Evolutionary conservation across 2,113 vertebrate species (phyloP).

Genomic region (Channa argus): DNA sequence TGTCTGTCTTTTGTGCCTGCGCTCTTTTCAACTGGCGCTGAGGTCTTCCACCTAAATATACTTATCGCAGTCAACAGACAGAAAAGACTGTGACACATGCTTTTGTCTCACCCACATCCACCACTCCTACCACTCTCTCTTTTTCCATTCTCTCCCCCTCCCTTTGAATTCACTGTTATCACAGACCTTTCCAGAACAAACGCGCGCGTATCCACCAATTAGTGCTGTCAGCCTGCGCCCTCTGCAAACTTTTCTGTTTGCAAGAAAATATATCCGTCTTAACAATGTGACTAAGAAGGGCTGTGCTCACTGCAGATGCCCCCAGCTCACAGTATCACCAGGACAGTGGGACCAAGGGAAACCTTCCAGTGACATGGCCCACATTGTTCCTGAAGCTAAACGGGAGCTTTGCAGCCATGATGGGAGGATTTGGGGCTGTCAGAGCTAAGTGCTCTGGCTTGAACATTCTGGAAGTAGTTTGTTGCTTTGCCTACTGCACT

Average conservation of each 20-base stretch:
- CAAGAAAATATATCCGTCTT: constrained; percentile 36
- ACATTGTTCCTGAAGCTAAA: constrained; percentile 40
- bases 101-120: constrained; percentile 73
- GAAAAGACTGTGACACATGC: constrained; percentile 65
- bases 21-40: constrained; percentile 20
- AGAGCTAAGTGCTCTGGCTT: constrained; percentile 45
- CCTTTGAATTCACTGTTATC: constrained; percentile 44
- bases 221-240: constrained; percentile 44
- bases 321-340: constrained; percentile 3
- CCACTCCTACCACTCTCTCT: constrained; percentile 29
- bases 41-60: constrained; percentile 57
- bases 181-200: constrained; percentile 48
- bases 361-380: constrained; percentile 22
- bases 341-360: constrained; percentile 19
- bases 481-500: constrained; percentile 38
- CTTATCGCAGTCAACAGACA: constrained; percentile 76
- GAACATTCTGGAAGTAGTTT: constrained; percentile 27
- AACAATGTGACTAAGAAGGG: constrained; percentile 23
- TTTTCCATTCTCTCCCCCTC: background rate
- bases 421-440: constrained; percentile 45
- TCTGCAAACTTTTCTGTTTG: constrained; percentile 36
- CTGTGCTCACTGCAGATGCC: constrained; percentile 6
- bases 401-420: constrained; percentile 23
- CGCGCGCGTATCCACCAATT: constrained; percentile 56
- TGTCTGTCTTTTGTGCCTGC: constrained; percentile 4